Evolutionary conservation across 2,888 invertebrate genomes (phyloP).

Genomic region (Drosophila austrosaltans): DNA sequence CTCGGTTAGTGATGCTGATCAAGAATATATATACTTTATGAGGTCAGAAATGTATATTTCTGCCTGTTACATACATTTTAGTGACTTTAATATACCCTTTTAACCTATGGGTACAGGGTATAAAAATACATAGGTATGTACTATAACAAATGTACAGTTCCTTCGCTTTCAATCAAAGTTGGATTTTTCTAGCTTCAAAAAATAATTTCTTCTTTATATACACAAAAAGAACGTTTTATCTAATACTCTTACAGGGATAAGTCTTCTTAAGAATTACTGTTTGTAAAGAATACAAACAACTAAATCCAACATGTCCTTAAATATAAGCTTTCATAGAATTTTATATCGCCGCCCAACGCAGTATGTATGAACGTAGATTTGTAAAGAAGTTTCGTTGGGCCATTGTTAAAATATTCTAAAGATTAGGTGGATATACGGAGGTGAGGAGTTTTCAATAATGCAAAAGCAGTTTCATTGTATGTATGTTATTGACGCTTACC

Average conservation of each 20-base stretch:
- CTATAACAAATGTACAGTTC: no score
- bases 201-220: not conserved
- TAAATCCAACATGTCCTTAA: conserved; percentile 13
- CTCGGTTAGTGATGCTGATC: no score
- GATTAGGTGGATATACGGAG: not conserved
- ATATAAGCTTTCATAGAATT: conserved; percentile 7
- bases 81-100: no score
- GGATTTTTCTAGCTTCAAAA: no score
- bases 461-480: conserved; percentile 11
- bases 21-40: no score
- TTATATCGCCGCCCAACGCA: conserved; percentile 1
- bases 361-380: not conserved
- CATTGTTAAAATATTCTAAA: conserved; percentile 7
- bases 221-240: conserved; percentile 9
- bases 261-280: conserved; percentile 25
- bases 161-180: no score
- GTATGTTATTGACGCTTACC: conserved; percentile 86
- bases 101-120: no score
- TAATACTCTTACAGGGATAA: conserved; percentile 42
- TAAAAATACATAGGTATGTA: no score
- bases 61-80: no score
- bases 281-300: conserved; percentile 19
- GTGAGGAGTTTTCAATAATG: not conserved
- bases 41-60: no score
- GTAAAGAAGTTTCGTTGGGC: conserved; percentile 4